phyloP scores from a whole-genome alignment of 2,888 invertebrate species.

The Molorchus minor region DNA sequence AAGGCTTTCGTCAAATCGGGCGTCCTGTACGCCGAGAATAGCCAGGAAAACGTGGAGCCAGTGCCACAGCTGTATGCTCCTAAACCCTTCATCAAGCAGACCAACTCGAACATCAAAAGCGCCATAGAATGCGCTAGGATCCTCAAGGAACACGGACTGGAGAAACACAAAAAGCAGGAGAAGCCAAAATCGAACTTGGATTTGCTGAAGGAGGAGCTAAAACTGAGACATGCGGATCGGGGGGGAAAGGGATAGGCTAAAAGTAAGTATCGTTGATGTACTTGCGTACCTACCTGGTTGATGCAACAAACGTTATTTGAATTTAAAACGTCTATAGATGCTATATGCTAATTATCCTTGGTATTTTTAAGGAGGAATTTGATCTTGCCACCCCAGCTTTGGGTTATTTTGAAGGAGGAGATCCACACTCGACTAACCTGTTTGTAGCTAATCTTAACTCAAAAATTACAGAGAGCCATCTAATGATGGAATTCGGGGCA shows the following conservation, averaged over 20 bases:
- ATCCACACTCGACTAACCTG: constrained; percentile 95
- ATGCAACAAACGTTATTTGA: too few species aligned
- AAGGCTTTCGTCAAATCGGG: constrained; percentile 84
- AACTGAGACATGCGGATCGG: constrained; percentile 92
- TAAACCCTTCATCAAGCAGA: constrained; percentile 72
- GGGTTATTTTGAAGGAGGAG: constrained; percentile 87
- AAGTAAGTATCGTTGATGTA: constrained; percentile 24
- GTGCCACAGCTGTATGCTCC: constrained; percentile 92
- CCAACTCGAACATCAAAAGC: constrained; percentile 64
- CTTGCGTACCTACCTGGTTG: neutral
- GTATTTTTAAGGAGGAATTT: constrained; percentile 55
- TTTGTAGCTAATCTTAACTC: constrained; percentile 96
- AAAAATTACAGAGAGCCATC: constrained; percentile 91
- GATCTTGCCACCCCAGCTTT: constrained; percentile 31
- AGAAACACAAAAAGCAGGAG: constrained; percentile 71
- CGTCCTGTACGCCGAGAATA: constrained; percentile 87
- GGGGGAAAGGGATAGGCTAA: constrained; percentile 71
- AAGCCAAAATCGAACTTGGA: constrained; percentile 97
- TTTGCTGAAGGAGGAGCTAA: constrained; percentile 95
- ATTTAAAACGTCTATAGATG: too few species aligned
- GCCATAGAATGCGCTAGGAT: constrained; percentile 74
- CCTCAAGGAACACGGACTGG: constrained; percentile 69
- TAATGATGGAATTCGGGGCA: constrained; percentile 96
- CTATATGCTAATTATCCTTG: too few species aligned
- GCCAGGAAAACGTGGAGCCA: constrained; percentile 83